Base-by-base conservation (phyloP, 1,140 invertebrate genomes). In the Drosophila punjabiensis region DNA sequence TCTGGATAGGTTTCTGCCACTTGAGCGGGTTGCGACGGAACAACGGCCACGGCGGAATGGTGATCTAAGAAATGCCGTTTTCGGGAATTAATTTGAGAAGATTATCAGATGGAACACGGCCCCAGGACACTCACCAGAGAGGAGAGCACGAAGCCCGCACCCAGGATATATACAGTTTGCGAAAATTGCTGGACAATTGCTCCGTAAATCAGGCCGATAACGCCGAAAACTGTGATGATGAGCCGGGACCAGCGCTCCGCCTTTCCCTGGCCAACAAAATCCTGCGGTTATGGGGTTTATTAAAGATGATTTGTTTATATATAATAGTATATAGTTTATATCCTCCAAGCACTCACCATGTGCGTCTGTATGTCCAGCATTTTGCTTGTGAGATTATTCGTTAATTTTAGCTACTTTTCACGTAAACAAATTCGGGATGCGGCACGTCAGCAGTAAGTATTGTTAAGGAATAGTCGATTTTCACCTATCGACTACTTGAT, bases 101-200 rank as follows among this genome's bases (percentile, higher is more conserved):
- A 18, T 24, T 30, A 5, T 6, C 10, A 28, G 9, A n/a, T 28
- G 55, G 14, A 9, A 56, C 16, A 11, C 11, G 20, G 1, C 2
- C 4, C 11, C 5, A 9, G 7, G 11, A 9, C 88, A 92, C 96
- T 96, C 94, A 98, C 96, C 84, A 99, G 93, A 41, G 96, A 96
- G 55, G 98, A 97, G 71, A 99, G 93, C 1, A 97, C 93, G 93
- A 98, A 98, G 73, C 98, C 98, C 86, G 96, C 97, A 28, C 96
- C 97, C n/a, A 99, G 94, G 88, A 98, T 97, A 69, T 98, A 98
- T 20, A 99, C 96, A 8, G 98, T 98, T 93, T 98, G 97, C 0
- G 98, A 99, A 93, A 99, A 99, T 93, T 98, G 97, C 93, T 99
- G 98, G 85, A 98, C 97, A 24, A 97, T 95, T 68, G 98, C 98